Evolutionary conservation across 2,888 invertebrate species (phyloP).

Genomic region (Drosophila sordidula): DNA sequence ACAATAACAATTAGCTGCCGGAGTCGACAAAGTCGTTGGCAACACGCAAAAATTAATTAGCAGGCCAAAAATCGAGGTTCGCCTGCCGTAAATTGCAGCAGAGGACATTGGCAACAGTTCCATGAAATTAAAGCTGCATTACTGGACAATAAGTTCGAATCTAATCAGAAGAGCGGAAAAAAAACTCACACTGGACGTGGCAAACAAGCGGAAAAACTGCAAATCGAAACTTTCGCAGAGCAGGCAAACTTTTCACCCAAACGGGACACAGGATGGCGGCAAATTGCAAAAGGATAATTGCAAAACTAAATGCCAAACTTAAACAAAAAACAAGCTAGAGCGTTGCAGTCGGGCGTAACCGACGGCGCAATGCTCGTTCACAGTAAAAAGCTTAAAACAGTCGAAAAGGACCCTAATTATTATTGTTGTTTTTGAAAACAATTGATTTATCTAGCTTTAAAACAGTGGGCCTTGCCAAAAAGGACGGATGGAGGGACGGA

Average conservation of each 20-base stretch:
- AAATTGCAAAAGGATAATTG: slow-evolving; percentile 68
- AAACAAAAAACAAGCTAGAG: slow-evolving; percentile 64
- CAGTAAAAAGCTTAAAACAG: too few relatives aligned
- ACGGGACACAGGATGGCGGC: slow-evolving; percentile 32
- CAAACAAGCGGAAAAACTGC: slow-evolving; percentile 68
- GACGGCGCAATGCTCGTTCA: too few relatives aligned
- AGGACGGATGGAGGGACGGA: too few relatives aligned
- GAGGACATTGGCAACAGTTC: slow-evolving; percentile 29
- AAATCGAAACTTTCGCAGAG: slow-evolving; percentile 56
- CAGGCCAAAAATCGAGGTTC: slow-evolving; percentile 40
- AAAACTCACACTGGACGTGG: slow-evolving; percentile 43
- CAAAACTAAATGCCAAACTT: slow-evolving; percentile 73
- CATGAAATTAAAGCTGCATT: slow-evolving; percentile 35
- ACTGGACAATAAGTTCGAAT: slow-evolving; percentile 15
- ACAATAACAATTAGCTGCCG: slow-evolving; percentile 77
- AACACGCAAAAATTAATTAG: slow-evolving; percentile 77
- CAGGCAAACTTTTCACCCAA: slow-evolving; percentile 41
- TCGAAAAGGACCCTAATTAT: too few relatives aligned
- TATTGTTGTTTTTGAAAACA: too few relatives aligned
- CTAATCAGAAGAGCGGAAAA: slow-evolving; percentile 23
- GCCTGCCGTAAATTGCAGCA: slow-evolving; percentile 52
- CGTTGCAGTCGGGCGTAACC: too few relatives aligned
- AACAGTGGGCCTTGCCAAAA: too few relatives aligned
- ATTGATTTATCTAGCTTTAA: too few relatives aligned
- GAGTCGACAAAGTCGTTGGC: slow-evolving; percentile 66